These are phyloP conservation scores for Diacarnus erythraeanus DNA, from an alignment of 37 sponge, comb jelly and placozoan species.

Conservation along the genomic window DNA sequence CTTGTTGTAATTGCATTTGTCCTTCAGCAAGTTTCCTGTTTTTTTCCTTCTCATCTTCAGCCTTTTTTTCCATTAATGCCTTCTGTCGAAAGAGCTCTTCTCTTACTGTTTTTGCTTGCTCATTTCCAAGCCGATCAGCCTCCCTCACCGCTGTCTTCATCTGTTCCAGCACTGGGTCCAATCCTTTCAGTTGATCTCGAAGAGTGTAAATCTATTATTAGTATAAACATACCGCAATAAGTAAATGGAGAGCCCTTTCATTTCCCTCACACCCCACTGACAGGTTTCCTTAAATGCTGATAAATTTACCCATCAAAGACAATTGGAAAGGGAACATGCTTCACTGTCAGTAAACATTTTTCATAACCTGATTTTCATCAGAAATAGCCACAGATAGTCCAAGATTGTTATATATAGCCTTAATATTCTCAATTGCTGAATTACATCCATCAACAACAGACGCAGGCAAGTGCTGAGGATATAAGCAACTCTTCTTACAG, in stretches of 20 bases:
- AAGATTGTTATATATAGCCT: too few species aligned
- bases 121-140: background rate
- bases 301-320: background rate
- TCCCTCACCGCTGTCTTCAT: background rate
- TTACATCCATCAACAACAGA: background rate
- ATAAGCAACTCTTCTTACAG: background rate
- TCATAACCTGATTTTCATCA: background rate
- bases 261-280: background rate
- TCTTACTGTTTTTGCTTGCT: background rate
- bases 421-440: background rate
- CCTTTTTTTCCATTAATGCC: background rate
- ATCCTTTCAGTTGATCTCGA: background rate
- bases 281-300: background rate
- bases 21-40: too few species aligned
- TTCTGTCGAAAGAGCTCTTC: background rate
- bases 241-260: too few species aligned
- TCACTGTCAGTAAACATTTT: background rate
- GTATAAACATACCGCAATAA: background rate
- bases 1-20: background rate
- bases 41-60: constrained; percentile 6
- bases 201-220: background rate
- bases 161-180: background rate
- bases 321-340: background rate
- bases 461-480: background rate
- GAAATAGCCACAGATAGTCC: background rate